These are phyloP conservation scores for Lissocephala sabroskyi DNA, from an alignment of 2,888 invertebrate species.

Conservation along the genomic window DNA sequence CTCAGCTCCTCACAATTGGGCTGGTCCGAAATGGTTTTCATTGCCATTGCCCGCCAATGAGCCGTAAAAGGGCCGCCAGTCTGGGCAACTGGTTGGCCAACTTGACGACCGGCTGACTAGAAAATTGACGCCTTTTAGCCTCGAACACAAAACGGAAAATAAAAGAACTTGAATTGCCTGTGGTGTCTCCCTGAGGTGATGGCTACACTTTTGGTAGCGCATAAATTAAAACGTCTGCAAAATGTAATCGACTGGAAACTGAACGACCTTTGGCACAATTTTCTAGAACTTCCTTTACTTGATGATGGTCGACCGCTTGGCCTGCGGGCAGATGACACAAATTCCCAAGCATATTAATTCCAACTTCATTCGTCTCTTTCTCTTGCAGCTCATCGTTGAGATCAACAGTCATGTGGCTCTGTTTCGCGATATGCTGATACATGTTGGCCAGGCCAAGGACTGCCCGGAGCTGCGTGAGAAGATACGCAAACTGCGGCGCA, in stretches of 20 bases:
- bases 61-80: constrained; percentile 43
- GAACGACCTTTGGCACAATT: too few species aligned
- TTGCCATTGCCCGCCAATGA: too few species aligned
- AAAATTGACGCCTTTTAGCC: constrained; percentile 21
- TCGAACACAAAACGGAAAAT: too few species aligned
- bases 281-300: too few species aligned
- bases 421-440: constrained; percentile 89
- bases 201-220: constrained; percentile 10
- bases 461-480: constrained; percentile 89
- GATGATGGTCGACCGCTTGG: too few species aligned
- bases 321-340: neutral
- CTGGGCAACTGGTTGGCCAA: neutral
- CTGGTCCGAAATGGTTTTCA: too few species aligned
- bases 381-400: constrained; percentile 87
- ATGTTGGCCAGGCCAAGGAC: constrained; percentile 89
- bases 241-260: too few species aligned
- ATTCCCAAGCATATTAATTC: constrained; percentile 10
- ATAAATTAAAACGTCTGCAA: constrained; percentile 39
- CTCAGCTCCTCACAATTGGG: too few species aligned
- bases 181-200: constrained; percentile 30
- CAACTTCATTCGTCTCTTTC: constrained; percentile 24
- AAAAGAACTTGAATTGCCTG: constrained; percentile 24
- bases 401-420: constrained; percentile 91
- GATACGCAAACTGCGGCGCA: constrained; percentile 86
- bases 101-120: constrained; percentile 14